Base-by-base conservation (phyloP, 2,888 invertebrate species). In the Coleophora flavipennella region DNA sequence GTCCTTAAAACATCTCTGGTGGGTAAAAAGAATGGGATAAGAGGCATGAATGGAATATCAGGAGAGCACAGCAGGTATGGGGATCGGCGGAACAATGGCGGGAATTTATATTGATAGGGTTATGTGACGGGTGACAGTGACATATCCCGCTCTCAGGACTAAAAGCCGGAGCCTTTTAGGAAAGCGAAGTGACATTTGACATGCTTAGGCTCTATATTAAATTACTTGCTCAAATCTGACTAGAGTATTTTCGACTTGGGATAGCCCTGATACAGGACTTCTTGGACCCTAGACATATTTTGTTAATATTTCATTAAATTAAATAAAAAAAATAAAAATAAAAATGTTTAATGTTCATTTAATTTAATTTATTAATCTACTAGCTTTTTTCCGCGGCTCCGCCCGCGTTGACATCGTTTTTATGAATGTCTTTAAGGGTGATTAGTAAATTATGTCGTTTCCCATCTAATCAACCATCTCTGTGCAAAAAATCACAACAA, bases 11-110 rank as follows among this genome's bases (percentile, higher is more conserved):
- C 13, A 9, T 34, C 33, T 8, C 8, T 10, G 34, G 34, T 61
- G 58, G 57, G 51, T 55, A 45, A 48, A 53, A 35, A 55, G 63
- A 72, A 67, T 64, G 48, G 57, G 41, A 20, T 20, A 20, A 20
- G 33, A 42, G 37, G 42, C 40, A 50, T 53, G 66, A 64, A 64
- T 63, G 59, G 59, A 56, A 57, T 61, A 63, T 57, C 55, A 44
- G 53, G 57, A 65, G n/a, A n/a, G n/a, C n/a, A 67, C 63, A 59
- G 57, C 57, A 49, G 50, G 48, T 40, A 38, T 14, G 48, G n/a
- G n/a, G n/a, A n/a, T n/a, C n/a, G n/a, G 46, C 51, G 48, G 53
- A 56, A 69, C 62, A 68, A 65, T 63, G 61, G 55, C 58, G 55
- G 51, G 57, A 59, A 60, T 55, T 62, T 39, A 50, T 48, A 51